Evolutionary conservation across 1,140 invertebrate genomes (phyloP).

Genomic region (Pachyrhynchus sulphureomaculatus): DNA sequence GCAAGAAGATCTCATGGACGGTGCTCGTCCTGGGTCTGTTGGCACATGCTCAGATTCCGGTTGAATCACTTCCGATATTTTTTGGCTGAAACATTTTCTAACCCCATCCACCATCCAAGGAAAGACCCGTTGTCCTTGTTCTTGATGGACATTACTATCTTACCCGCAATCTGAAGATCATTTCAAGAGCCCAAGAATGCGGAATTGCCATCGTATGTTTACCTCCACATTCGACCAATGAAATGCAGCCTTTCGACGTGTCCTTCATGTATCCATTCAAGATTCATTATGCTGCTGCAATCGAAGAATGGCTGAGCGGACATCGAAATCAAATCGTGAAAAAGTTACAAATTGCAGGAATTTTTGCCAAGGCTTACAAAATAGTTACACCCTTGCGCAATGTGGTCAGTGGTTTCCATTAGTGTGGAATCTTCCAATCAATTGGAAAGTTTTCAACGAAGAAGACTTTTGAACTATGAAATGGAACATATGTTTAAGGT

Average conservation of each 20-base stretch:
- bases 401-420: no score
- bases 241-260: not conserved
- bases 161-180: no score
- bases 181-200: not conserved
- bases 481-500: no score
- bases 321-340: not conserved
- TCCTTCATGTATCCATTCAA: not conserved
- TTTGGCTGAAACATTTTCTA: conserved; percentile 47
- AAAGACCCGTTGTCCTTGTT: conserved; percentile 41
- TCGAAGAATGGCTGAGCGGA: not conserved
- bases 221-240: not conserved
- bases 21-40: conserved; percentile 44
- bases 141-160: conserved; percentile 46
- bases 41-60: conserved; percentile 39
- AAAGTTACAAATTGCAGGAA: not conserved
- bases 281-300: not conserved
- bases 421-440: no score
- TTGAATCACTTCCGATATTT: conserved; percentile 37
- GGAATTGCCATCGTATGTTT: not conserved
- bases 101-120: conserved; percentile 26
- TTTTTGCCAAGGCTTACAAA: not conserved
- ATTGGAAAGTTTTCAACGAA: no score
- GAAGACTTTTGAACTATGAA: no score
- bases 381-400: not conserved
- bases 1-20: conserved; percentile 42